Evolutionary conservation across 2,888 invertebrate genomes (phyloP).

Genomic region (Andrena dorsata): DNA sequence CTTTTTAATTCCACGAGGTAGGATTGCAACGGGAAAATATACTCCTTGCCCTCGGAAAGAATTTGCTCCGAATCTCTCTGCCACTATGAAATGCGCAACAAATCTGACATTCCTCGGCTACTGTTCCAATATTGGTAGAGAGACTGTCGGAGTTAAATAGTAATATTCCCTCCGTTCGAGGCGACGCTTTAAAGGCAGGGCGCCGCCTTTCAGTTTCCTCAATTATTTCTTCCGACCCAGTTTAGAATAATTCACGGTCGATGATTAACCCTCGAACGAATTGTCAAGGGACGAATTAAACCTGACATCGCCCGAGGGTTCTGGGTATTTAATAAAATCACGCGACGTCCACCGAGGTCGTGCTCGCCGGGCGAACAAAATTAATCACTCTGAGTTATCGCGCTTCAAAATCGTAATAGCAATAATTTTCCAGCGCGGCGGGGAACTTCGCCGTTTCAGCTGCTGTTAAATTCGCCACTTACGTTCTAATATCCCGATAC

Average conservation of each 20-base stretch:
- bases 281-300: constrained; percentile 44
- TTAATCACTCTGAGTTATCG: constrained; percentile 65
- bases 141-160: constrained; percentile 2
- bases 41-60: neutral
- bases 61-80: constrained; percentile 12
- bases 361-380: constrained; percentile 36
- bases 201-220: constrained; percentile 2
- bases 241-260: neutral
- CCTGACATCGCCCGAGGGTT: constrained; percentile 9
- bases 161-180: neutral
- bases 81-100: constrained; percentile 4
- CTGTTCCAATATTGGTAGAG: constrained; percentile 28
- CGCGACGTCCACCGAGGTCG: constrained; percentile 17
- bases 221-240: constrained; percentile 22
- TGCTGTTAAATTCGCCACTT: constrained; percentile 57
- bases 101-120: constrained; percentile 23
- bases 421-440: constrained; percentile 58
- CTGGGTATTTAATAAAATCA: constrained; percentile 57
- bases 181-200: neutral
- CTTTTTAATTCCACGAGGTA: constrained; percentile 32
- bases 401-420: constrained; percentile 57
- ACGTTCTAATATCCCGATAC: constrained; percentile 50
- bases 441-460: constrained; percentile 37
- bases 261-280: constrained; percentile 31
- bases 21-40: neutral